These are phyloP conservation scores for Corythoichthys haematopterus DNA, from an alignment of 2,113 vertebrate species.

Conservation along the genomic window DNA sequence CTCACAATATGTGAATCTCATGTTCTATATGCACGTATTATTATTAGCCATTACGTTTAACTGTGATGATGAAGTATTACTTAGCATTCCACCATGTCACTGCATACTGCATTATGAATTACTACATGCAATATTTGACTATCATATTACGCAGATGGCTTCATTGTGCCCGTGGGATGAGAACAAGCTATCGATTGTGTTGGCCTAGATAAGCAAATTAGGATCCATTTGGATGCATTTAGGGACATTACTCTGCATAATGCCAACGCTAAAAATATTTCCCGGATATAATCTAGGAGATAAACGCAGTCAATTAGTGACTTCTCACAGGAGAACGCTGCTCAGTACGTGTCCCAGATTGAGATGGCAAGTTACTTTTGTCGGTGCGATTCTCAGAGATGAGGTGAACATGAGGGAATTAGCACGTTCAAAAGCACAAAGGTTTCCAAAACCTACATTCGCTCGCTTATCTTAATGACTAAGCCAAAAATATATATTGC, in stretches of 20 bases:
- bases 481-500: slow-evolving; percentile 8
- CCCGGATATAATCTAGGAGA: slow-evolving; percentile 22
- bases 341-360: slow-evolving; percentile 45
- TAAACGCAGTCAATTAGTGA: slow-evolving; percentile 28
- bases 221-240: slow-evolving; percentile 2
- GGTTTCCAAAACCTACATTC: slow-evolving; percentile 1
- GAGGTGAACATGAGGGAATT: slow-evolving; percentile 52
- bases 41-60: no score
- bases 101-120: no score
- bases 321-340: slow-evolving; percentile 31
- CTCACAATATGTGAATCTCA: no score
- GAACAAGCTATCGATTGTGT: slow-evolving; percentile 1
- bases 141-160: not conserved
- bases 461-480: not conserved
- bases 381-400: slow-evolving; percentile 38
- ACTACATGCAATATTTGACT: no score
- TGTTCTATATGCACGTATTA: no score
- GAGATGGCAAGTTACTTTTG: slow-evolving; percentile 36
- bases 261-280: slow-evolving; percentile 13
- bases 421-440: slow-evolving; percentile 48
- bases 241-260: slow-evolving; percentile 8
- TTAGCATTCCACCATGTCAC: not conserved
- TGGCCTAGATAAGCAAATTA: slow-evolving; percentile 6
- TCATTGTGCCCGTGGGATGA: not conserved
- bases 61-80: no score